Base-by-base conservation (phyloP, 2,888 invertebrate species). In the Aspidiotus rigidus region DNA sequence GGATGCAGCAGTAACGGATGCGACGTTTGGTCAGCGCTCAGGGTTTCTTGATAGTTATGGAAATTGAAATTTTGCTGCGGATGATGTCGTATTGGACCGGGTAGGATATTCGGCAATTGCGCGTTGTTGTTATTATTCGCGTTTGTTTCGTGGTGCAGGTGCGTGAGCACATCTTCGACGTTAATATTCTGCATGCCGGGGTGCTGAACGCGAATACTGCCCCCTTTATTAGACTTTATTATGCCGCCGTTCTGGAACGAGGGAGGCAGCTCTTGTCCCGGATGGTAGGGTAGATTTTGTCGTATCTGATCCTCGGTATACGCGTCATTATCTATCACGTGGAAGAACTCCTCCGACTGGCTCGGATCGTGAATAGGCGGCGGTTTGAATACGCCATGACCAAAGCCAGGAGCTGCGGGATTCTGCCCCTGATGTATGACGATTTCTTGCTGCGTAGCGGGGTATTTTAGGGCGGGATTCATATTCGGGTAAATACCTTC, bases 31-130 rank as follows among this genome's bases (percentile, higher is more conserved):
- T 69, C 69, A 11, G 60, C 61, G 69, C 61, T 61, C 54, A 69
- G 44, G 15, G 69, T 61, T 69, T 69, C 69, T 60, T 69, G 69
- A 54, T 69, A 69, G 53, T 69, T 69, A 41, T 17, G 60, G n/a
- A 56, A 69, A 8, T 15, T 39, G 61, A 60, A 69, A 16, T 69
- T 69, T 40, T 60, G 59, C 39, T 17, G 17, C 9, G 7, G 59
- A 8, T 56, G 42, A n/a, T 53, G 64, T n/a, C 56, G 42, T 7
- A 41, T 42, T 10, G 66, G 66, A 17, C 66, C 66, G 8, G 56
- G 66, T 28, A 66, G 28, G 13, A 66, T 56, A 57, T 66, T 66
- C 15, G 66, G 66, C 28, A 66, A 57, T 28, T 66, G 66, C 3
- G 57, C 56, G 66, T 66, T 66, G 41, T 64, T 64, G 54, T 64